phyloP scores from a whole-genome alignment of 1,140 invertebrate species.

The Mesaphorura yosii region DNA sequence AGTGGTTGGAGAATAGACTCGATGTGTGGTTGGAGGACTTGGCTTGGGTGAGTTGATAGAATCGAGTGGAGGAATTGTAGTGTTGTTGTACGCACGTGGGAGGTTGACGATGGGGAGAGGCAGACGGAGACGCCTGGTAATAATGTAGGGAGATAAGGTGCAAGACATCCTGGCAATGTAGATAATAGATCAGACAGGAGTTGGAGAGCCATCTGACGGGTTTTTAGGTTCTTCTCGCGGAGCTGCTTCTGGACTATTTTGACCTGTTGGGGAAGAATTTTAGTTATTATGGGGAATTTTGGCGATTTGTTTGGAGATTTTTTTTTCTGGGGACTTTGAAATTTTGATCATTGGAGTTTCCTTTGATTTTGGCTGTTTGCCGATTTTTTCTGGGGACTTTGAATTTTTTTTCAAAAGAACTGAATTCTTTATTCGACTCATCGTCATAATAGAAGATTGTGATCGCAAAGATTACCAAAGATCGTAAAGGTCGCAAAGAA shows the following conservation, averaged over 20 bases:
- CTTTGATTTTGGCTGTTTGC: too few relatives aligned
- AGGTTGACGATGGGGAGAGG: conserved; percentile 68
- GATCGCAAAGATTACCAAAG: too few relatives aligned
- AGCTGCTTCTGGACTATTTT: conserved; percentile 79
- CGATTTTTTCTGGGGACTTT: too few relatives aligned
- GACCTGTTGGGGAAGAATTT: conserved; percentile 39
- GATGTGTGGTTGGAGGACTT: conserved; percentile 62
- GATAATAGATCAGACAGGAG: conserved; percentile 79
- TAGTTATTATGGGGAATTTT: background rate
- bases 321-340: background rate
- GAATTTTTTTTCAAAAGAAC: too few relatives aligned
- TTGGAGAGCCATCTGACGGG: conserved; percentile 80
- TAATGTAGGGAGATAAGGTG: conserved; percentile 22
- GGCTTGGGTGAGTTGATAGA: conserved; percentile 66
- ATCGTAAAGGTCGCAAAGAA: background rate
- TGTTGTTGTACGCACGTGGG: conserved; percentile 98
- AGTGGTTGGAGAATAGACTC: conserved; percentile 72
- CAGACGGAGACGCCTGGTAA: conserved; percentile 28
- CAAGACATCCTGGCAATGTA: conserved; percentile 54
- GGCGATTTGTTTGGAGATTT: too few relatives aligned
- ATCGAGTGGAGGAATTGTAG: conserved; percentile 83
- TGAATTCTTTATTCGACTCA: too few relatives aligned
- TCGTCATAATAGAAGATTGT: too few relatives aligned
- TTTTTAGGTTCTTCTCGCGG: conserved; percentile 87
- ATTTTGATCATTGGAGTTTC: background rate